Evolutionary conservation across 2,797 vertebrate species (phyloP).

Genomic region (Oceanodroma leucorhoa): DNA sequence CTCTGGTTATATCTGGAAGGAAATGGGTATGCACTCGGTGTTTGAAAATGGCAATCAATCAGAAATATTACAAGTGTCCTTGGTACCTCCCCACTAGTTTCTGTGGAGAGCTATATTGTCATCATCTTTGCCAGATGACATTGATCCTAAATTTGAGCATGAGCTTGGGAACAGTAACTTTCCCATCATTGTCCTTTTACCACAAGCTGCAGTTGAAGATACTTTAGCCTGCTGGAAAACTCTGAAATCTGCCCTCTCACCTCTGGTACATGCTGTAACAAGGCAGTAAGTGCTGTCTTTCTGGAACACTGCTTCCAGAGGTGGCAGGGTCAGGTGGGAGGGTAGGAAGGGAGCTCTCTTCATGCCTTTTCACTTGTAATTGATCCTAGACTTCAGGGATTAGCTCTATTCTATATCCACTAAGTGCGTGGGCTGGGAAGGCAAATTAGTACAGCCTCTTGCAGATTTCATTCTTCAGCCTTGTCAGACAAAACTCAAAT

Average conservation of each 20-base stretch:
- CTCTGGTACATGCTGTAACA: not conserved
- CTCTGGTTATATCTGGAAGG: not conserved
- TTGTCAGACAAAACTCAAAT: not conserved
- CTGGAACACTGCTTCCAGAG: not conserved
- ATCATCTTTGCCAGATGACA: not conserved
- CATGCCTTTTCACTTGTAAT: not conserved
- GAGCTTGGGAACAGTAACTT: not conserved
- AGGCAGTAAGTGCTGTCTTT: not conserved
- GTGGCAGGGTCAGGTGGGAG: not conserved
- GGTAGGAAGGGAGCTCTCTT: not conserved
- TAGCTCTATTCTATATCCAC: not conserved
- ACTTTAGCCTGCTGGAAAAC: not conserved
- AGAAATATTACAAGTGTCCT: not conserved
- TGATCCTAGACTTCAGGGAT: not conserved
- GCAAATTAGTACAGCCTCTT: not conserved
- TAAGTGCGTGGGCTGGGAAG: not conserved
- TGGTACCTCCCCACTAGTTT: not conserved
- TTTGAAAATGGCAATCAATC: not conserved
- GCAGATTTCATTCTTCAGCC: not conserved
- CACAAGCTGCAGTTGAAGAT: not conserved
- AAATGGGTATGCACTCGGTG: not conserved
- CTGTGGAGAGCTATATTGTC: not conserved
- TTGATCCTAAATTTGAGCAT: fast-evolving
- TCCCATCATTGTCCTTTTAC: not conserved
- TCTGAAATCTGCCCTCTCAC: not conserved